These are phyloP conservation scores for Nemurella pictetii DNA, from an alignment of 2,888 invertebrate genomes.

Conservation along the genomic window DNA sequence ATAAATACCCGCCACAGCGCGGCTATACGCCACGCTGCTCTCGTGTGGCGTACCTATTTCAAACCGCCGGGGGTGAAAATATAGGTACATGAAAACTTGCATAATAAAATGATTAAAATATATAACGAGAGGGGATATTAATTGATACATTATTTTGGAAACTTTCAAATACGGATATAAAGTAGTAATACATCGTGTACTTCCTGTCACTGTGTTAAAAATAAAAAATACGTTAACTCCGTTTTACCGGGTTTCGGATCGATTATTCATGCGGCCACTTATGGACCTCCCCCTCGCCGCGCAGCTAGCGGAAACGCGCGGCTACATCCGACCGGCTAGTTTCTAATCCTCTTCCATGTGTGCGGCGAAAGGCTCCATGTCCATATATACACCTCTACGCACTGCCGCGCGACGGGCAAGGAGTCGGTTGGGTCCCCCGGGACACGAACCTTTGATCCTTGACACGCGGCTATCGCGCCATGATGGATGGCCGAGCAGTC, in stretches of 20 bases:
- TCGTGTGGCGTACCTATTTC: slow-evolving; percentile 9
- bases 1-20: not conserved
- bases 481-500: slow-evolving; percentile 27
- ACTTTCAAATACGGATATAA: not conserved
- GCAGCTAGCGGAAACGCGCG: not conserved
- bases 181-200: slow-evolving; percentile 14
- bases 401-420: not conserved
- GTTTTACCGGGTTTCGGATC: not conserved
- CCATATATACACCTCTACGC: too few relatives aligned
- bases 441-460: slow-evolving; percentile 20
- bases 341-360: not conserved
- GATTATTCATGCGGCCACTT: not conserved
- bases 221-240: not conserved
- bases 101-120: slow-evolving; percentile 30
- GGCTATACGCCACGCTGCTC: not conserved
- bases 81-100: slow-evolving; percentile 17
- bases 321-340: not conserved
- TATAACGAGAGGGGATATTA: slow-evolving; percentile 22
- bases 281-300: not conserved
- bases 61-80: not conserved
- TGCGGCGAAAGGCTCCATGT: not conserved
- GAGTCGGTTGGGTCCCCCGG: not conserved
- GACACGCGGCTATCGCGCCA: slow-evolving; percentile 24
- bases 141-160: slow-evolving; percentile 8
- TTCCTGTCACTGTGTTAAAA: not conserved